Evolutionary conservation across 2,113 vertebrate species (phyloP), one percentile per base, ranked within the genome.

Genomic region (Candoia aspera): DNA sequence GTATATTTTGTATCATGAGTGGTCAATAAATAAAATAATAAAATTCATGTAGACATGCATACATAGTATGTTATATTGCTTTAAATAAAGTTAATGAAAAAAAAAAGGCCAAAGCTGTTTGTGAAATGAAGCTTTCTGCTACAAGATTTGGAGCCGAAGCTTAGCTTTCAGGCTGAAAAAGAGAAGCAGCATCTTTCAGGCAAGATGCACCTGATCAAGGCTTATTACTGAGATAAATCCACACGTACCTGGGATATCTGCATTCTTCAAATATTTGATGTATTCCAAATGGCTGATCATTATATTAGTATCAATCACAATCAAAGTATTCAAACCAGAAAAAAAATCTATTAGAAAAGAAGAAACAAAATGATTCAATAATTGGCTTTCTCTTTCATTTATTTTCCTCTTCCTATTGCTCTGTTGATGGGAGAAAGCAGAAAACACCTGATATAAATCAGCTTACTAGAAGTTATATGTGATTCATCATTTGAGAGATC

Each of bases 231-330:
- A 64, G 29, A 4, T 86, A 92, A 88, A 57, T 83, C 92, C 73
- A 95, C 95, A 91, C 95, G 87, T 95, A 99, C 99, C 98, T 98
- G 97, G 97, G 83, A 99, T 97, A 94, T 98, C 98, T 87, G 95
- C 97, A 91, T 97, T 97, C 94, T 94, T 97, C 89, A 99, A 98
- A 95, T 96, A 97, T 95, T 96, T 98, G 94, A 99, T 97, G 96
- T 98, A 99, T 86, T 98, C 98, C 93, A 99, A 97, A 95, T 99
- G 98, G 97, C 98, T 99, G 93, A 99, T 98, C 93, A 99, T 98
- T 96, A 99, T 97, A 96, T 99, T 99, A 93, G 99, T 99, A 95
- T 99, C 99, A 93, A 99, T 96, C 92, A 99, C 98, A 90, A 99
- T 97, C 49, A 99, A 94, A 0, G 98, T 95, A 79, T 97, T 97